Percentiles rank a stretch among this genome's conserved stretches.
These are phyloP conservation scores for Zeus faber DNA, from an alignment of 2,113 vertebrate genomes.

Conservation along the genomic window DNA sequence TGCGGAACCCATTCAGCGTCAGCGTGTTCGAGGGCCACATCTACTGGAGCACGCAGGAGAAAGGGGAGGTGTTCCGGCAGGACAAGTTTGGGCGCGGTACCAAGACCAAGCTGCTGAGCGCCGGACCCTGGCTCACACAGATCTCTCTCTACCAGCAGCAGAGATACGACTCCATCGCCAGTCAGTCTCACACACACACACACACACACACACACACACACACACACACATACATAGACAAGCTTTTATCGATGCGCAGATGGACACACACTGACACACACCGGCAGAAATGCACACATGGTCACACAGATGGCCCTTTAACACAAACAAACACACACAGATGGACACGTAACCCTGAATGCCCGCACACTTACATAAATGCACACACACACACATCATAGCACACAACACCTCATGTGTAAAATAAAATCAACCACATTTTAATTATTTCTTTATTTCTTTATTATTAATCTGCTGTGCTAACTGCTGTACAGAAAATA, in stretches of 20 bases:
- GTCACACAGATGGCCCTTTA: too few species aligned
- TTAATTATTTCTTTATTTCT: too few species aligned
- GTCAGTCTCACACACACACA: slow-evolving; percentile 39
- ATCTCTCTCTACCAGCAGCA: slow-evolving; percentile 70
- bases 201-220: slow-evolving; percentile 1
- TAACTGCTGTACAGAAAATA: too few species aligned
- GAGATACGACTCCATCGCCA: slow-evolving; percentile 62
- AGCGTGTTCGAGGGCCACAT: slow-evolving; percentile 69
- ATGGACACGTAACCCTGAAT: too few species aligned
- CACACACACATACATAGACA: background rate
- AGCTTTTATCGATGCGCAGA: background rate
- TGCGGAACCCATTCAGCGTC: slow-evolving; percentile 68
- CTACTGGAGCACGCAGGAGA: slow-evolving; percentile 72
- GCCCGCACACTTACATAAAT: background rate
- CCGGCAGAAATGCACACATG: too few species aligned
- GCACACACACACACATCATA: background rate
- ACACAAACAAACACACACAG: slow-evolving; percentile 2
- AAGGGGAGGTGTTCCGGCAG: slow-evolving; percentile 71
- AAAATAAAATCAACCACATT: too few species aligned
- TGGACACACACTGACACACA: background rate
- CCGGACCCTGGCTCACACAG: slow-evolving; percentile 71
- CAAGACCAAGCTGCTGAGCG: slow-evolving; percentile 65
- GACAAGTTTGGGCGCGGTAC: slow-evolving; percentile 65
- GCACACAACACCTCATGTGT: too few species aligned
- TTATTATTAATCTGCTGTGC: too few species aligned